Evolutionary conservation across 1,140 invertebrate species (phyloP), one percentile per base, ranked within the genome.

Genomic region (Drosophila pallidifrons): DNA sequence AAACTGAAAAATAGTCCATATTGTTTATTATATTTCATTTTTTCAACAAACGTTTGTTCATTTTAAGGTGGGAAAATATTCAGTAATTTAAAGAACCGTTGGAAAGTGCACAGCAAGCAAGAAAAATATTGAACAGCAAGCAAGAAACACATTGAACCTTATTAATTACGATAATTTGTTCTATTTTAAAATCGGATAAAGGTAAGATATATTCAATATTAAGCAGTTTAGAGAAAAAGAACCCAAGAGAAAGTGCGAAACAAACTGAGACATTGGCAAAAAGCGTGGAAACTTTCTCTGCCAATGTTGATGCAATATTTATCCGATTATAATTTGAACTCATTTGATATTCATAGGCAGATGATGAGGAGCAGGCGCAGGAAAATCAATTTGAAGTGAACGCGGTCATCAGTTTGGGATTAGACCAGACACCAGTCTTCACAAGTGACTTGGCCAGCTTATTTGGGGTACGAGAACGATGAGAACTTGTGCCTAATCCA

Each of bases 401-500:
- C 47, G 32, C 16, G 66, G 35, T 65, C 70, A 68, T 67, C 81
- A 69, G 69, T 35, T 68, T 47, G 20, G 47, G 65, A 77, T 80
- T 69, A 74, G 52, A 13, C 8, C 54, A 55, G 49, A 63, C 38
- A 75, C 35, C 35, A 38, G 35, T 10, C 6, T 38, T 10, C 35
- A 11, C 8, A 47, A 49, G 49, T 41, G 20, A 75, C 64, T 74
- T 69, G 38, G 35, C 16, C 43, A 38, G 41, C 51, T 15, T 51
- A 73, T 63, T 71, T 68, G 73, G 28, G 30, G 35, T 38, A 81
- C 32, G 35, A 8, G 10, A 38, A 11, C 8, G 35, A 38, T 88
- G 83, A 79, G 83, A 88, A 88, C 81, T 25, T 41, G 15, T 25
- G 10, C 13, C 45, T 88, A 88, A 88, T 88, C 83, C 77, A 41